Percentiles rank a stretch among this genome's conserved stretches.
phyloP scores from a whole-genome alignment of 2,797 vertebrate species.

The Heteromormyrus szaboi region DNA sequence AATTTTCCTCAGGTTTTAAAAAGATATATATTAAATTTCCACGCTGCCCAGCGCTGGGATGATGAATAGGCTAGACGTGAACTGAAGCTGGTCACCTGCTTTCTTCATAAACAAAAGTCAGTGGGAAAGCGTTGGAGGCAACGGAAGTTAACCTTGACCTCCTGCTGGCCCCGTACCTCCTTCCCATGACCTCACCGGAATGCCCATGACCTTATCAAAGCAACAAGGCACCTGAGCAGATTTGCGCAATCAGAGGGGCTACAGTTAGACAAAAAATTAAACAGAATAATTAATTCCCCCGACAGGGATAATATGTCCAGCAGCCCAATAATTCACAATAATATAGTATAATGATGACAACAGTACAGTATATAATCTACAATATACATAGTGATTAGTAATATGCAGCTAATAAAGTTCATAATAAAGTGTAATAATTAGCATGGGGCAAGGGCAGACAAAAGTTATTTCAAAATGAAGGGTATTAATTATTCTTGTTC shows the following conservation, averaged over 20 bases:
- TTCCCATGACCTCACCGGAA: neutral
- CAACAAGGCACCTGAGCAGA: neutral
- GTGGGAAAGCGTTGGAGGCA: neutral
- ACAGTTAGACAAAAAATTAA: neutral
- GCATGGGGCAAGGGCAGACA: conserved; percentile 3
- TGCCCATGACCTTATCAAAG: neutral
- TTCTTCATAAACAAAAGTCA: neutral
- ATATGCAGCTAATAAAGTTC: conserved; percentile 1
- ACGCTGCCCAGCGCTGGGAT: neutral
- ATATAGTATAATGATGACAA: neutral
- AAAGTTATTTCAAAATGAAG: conserved; percentile 11
- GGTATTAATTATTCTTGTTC: conserved; percentile 13
- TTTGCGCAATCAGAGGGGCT: neutral
- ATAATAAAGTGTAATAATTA: neutral
- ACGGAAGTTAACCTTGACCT: neutral
- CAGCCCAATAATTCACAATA: neutral
- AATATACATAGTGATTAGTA: conserved; percentile 8
- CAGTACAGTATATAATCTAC: neutral
- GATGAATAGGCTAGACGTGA: neutral
- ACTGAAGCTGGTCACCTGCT: neutral
- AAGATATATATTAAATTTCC: neutral
- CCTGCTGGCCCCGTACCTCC: neutral
- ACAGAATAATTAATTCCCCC: conserved; percentile 4
- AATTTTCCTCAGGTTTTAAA: neutral
- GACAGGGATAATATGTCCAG: conserved; percentile 1